Evolutionary conservation across 1,140 invertebrate species (phyloP).

Genomic region (Trichonephila clavipes): DNA sequence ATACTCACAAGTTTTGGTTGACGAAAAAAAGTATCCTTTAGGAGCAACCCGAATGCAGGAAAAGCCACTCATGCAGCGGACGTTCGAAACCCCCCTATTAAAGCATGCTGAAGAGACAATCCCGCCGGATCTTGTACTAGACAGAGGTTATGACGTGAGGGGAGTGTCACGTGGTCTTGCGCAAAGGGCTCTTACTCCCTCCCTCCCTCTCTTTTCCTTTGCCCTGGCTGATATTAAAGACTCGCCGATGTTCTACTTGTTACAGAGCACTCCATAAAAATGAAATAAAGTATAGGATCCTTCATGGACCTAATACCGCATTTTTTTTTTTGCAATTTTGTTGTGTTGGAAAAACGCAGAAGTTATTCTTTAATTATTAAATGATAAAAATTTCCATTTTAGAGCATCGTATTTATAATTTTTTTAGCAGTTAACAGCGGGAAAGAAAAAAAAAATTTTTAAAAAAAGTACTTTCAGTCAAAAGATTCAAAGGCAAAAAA

Average conservation of each 20-base stretch:
- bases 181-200: slow-evolving; percentile 2
- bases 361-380: too few species aligned
- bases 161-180: slow-evolving; percentile 36
- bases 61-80: slow-evolving; percentile 23
- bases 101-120: not conserved
- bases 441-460: too few species aligned
- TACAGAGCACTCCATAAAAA: not conserved
- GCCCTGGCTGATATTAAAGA: too few species aligned
- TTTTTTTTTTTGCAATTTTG: too few species aligned
- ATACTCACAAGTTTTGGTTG: not conserved
- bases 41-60: not conserved
- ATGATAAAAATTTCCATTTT: too few species aligned
- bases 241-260: not conserved
- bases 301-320: too few species aligned
- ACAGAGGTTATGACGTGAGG: slow-evolving; percentile 33
- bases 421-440: too few species aligned
- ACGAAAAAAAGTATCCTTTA: not conserved
- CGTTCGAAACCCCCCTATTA: slow-evolving; percentile 9
- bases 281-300: too few species aligned
- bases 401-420: too few species aligned
- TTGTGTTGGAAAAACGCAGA: too few species aligned
- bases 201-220: not conserved
- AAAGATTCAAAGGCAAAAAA: not conserved
- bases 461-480: too few species aligned
- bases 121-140: slow-evolving; percentile 39